phyloP scores from a whole-genome alignment of 2,888 invertebrate genomes.

The Ganaspis brasiliensis region DNA sequence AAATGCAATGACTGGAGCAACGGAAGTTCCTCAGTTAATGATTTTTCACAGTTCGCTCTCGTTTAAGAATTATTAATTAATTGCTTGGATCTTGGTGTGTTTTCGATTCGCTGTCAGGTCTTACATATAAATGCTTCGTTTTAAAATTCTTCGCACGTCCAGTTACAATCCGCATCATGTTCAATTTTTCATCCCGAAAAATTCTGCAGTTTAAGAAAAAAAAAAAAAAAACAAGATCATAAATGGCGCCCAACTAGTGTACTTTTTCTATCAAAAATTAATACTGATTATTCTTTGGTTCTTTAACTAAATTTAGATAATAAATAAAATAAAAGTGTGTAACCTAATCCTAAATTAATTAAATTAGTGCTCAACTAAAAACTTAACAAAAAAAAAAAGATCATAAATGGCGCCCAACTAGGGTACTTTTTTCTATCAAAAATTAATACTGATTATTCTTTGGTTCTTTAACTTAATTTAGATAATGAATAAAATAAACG shows the following conservation, averaged over 20 bases:
- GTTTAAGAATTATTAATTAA: constrained; percentile 62
- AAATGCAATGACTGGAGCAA: constrained; percentile 75
- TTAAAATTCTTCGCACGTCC: constrained; percentile 27
- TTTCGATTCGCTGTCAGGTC: constrained; percentile 72
- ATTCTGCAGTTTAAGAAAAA: background rate
- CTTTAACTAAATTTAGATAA: too few species aligned
- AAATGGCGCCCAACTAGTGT: too few species aligned
- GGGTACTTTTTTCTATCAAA: too few species aligned
- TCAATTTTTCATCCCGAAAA: background rate
- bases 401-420: too few species aligned
- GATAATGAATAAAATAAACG: too few species aligned
- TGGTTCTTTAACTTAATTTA: too few species aligned
- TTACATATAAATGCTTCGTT: constrained; percentile 55
- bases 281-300: too few species aligned
- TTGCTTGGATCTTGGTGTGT: constrained; percentile 64
- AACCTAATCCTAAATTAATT: too few species aligned
- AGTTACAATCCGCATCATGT: constrained; percentile 38
- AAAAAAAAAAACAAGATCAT: background rate
- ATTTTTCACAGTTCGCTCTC: constrained; percentile 18
- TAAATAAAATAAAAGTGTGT: too few species aligned
- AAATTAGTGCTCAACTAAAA: too few species aligned
- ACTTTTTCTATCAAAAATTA: too few species aligned
- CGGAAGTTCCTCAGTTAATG: constrained; percentile 69
- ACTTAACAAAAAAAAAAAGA: background rate
- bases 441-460: too few species aligned